Percentiles rank a stretch among this genome's conserved stretches.
Conservation (phyloP, 2,113 vertebrate species). For the Bettongia penicillata region DNA sequence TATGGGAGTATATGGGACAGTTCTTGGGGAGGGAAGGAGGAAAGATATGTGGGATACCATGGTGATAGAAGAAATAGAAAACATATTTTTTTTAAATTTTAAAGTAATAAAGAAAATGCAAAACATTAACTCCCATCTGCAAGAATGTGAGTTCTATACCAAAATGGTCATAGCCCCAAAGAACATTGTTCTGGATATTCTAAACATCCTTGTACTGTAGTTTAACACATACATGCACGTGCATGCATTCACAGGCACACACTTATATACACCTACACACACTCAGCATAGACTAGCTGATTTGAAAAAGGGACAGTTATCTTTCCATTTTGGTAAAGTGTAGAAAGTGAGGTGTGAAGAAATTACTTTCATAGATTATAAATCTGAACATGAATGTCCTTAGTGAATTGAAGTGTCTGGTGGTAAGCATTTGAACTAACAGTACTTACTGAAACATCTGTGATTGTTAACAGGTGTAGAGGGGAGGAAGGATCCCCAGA, state of each 20-base stretch:
- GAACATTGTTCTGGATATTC: background rate
- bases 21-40: background rate
- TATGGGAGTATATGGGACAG: background rate
- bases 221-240: background rate
- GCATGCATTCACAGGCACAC: background rate
- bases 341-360: background rate
- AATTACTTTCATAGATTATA: background rate
- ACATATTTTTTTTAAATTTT: background rate
- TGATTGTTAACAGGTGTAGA: background rate
- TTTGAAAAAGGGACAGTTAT: background rate
- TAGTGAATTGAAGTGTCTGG: background rate
- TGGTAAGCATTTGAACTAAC: background rate
- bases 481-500: background rate
- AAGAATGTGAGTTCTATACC: background rate
- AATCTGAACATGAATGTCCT: background rate
- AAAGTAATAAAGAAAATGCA: background rate
- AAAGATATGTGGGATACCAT: background rate
- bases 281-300: background rate
- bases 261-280: background rate
- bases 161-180: background rate
- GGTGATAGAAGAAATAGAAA: background rate
- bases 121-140: background rate
- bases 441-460: background rate
- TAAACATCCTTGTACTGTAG: no score
- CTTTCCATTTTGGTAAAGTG: background rate